Conservation (phyloP, 2,888 invertebrate genomes). For the Agrotis exclamationis region DNA sequence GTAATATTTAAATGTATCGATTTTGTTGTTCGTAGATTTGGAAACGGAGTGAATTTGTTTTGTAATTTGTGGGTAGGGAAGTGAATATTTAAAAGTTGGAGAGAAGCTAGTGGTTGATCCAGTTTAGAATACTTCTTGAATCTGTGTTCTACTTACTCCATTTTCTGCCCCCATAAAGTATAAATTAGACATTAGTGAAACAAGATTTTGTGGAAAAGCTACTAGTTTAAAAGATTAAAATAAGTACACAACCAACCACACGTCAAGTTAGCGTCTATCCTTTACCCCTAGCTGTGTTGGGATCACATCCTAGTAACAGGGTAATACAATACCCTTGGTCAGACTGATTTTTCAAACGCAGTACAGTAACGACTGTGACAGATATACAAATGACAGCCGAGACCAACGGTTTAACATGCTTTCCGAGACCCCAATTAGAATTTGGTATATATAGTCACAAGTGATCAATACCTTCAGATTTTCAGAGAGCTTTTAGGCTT, state of each 20-base stretch:
- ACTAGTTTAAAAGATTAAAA: no score
- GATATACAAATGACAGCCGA: background rate
- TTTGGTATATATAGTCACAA: background rate
- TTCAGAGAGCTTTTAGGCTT: no score
- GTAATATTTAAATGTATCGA: conserved; percentile 17
- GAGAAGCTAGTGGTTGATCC: background rate
- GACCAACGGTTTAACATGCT: background rate
- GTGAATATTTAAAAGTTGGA: conserved; percentile 2
- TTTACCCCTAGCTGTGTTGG: no score
- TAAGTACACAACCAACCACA: no score
- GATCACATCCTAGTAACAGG: no score
- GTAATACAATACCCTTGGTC: no score
- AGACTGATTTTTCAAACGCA: no score
- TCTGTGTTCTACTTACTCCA: background rate
- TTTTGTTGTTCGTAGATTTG: conserved; percentile 3
- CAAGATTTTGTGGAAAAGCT: background rate
- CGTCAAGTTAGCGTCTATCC: no score
- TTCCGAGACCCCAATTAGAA: background rate
- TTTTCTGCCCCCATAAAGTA: no score
- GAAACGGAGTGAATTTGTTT: background rate
- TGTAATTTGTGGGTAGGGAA: background rate
- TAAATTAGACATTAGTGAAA: background rate
- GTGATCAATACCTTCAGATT: no score
- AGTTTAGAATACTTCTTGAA: conserved; percentile 11
- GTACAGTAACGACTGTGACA: background rate